These are phyloP conservation scores for Ibycter americanus DNA, from an alignment of 2,797 vertebrate genomes.

Conservation along the genomic window DNA sequence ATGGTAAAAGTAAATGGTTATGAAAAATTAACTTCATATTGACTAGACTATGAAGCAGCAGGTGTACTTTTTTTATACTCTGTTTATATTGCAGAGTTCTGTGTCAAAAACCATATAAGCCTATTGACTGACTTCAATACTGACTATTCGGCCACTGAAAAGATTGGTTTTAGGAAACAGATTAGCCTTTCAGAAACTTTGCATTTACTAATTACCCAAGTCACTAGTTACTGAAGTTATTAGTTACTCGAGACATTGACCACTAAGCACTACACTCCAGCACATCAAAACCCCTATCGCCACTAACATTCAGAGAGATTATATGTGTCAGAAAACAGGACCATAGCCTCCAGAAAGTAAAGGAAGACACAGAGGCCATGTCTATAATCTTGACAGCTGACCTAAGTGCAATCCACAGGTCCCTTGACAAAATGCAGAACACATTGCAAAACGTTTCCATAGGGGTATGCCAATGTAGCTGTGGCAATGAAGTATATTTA, in stretches of 20 bases:
- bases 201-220: background rate
- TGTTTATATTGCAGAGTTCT: background rate
- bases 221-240: background rate
- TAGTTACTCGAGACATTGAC: background rate
- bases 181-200: background rate
- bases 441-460: background rate
- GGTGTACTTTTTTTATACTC: too few species aligned
- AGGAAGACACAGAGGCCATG: background rate
- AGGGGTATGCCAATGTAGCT: background rate
- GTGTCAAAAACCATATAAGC: background rate
- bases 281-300: background rate
- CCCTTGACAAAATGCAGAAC: constrained; percentile 9
- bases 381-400: background rate
- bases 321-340: background rate
- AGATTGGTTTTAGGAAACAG: background rate
- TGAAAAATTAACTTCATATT: background rate
- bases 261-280: background rate
- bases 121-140: background rate
- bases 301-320: background rate
- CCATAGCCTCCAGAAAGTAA: background rate
- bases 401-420: background rate
- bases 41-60: background rate
- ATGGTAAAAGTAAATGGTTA: background rate
- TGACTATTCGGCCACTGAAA: background rate
- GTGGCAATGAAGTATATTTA: background rate